Evolutionary conservation across 2,888 invertebrate species (phyloP).

Genomic region (Ptycholaimellus sp.): DNA sequence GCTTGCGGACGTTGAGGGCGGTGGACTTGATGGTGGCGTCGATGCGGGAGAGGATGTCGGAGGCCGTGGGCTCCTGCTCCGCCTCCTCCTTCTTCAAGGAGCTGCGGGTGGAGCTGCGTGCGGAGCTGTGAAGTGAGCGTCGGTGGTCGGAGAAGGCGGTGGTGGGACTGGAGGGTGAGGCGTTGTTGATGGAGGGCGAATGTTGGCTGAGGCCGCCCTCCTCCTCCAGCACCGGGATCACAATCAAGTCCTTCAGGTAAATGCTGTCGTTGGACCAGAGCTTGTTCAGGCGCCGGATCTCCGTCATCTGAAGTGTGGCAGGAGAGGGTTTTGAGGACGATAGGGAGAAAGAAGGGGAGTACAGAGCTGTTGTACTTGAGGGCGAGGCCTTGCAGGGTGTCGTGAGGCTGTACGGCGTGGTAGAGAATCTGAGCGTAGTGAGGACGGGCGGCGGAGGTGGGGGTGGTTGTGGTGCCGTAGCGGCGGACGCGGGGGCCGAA

Average conservation of each 20-base stretch:
- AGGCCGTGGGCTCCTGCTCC: not conserved
- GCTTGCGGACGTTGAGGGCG: slow-evolving; percentile 2
- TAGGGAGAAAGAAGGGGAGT: too few species aligned
- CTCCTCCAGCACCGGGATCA: slow-evolving; percentile 8
- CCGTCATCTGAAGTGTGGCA: slow-evolving; percentile 10
- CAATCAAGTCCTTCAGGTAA: slow-evolving; percentile 11
- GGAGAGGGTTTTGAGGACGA: too few species aligned
- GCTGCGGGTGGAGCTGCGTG: not conserved
- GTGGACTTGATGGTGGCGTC: slow-evolving; percentile 1
- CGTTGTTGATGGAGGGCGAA: too few species aligned
- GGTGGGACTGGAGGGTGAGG: not conserved
- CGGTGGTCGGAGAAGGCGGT: not conserved
- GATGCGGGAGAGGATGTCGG: slow-evolving; percentile 4
- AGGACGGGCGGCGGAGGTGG: slow-evolving; percentile 6
- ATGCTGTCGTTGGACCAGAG: slow-evolving; percentile 13
- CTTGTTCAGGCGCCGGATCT: slow-evolving; percentile 12
- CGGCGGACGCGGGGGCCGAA: slow-evolving; percentile 7
- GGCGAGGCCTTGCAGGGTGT: slow-evolving; percentile 13
- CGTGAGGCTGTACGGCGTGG: slow-evolving; percentile 9
- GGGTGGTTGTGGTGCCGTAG: slow-evolving; percentile 12
- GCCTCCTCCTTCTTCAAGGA: not conserved
- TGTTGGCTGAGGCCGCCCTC: too few species aligned
- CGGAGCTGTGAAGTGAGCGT: not conserved
- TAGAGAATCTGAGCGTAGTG: slow-evolving; percentile 8
- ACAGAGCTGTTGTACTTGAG: slow-evolving; percentile 13